A percentile compares a stretch with the other conserved stretches of the same genome.
Evolutionary conservation across 2,797 vertebrate genomes (phyloP).

Genomic region (Botia almorhae): DNA sequence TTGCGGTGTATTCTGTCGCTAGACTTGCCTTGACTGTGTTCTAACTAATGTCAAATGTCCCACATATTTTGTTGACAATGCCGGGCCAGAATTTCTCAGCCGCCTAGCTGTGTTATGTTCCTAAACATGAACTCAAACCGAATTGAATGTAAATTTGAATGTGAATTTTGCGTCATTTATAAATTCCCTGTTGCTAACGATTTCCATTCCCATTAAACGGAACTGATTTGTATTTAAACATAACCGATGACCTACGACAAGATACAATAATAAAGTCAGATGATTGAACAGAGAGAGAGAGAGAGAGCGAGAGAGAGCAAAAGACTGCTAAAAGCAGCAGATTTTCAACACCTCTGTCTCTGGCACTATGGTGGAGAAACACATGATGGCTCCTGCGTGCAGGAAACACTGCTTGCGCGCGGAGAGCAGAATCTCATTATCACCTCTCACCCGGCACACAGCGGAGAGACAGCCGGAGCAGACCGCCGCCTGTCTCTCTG

Average conservation of each 20-base stretch:
- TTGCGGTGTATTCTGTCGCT: conserved; percentile 1
- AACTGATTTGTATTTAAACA: background rate
- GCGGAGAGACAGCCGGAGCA: conserved; percentile 58
- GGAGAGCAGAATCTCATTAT: conserved; percentile 64
- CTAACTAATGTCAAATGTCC: conserved; percentile 7
- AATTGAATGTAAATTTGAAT: too few relatives aligned
- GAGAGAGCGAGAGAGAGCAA: conserved; percentile 37
- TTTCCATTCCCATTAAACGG: background rate
- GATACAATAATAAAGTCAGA: conserved; percentile 9
- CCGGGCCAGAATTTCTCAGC: background rate
- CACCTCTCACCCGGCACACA: conserved; percentile 62
- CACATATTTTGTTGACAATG: background rate
- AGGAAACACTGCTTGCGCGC: conserved; percentile 54
- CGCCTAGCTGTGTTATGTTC: background rate
- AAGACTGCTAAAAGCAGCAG: conserved; percentile 55
- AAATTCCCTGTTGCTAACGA: background rate
- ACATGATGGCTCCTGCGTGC: conserved; percentile 61
- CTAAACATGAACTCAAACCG: background rate
- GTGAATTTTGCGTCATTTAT: too few relatives aligned
- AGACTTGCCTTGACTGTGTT: conserved; percentile 5
- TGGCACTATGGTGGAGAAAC: conserved; percentile 53
- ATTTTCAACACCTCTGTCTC: conserved; percentile 62
- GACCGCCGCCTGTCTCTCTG: conserved; percentile 63
- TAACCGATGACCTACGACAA: too few relatives aligned
- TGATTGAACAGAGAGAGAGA: conserved; percentile 33